phyloP scores from a whole-genome alignment of 2,888 invertebrate genomes.

The Cryptocephalus moraei region DNA sequence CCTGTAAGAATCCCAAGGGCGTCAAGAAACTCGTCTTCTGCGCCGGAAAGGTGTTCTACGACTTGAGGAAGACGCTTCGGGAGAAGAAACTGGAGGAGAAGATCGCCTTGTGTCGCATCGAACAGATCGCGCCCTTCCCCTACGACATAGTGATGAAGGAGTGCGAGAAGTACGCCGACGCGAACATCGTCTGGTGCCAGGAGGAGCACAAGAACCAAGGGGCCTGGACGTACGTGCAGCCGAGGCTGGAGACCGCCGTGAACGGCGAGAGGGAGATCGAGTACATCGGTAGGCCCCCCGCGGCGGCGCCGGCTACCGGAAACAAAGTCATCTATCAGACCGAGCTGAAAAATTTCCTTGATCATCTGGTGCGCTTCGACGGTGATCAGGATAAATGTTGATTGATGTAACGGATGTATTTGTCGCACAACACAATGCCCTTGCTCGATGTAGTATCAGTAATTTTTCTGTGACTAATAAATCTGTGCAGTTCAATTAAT shows the following conservation, averaged over 20 bases:
- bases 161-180: conserved; percentile 73
- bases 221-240: conserved; percentile 82
- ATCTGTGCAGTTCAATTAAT: too few relatives aligned
- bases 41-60: conserved; percentile 88
- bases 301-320: neutral
- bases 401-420: too few relatives aligned
- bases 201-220: conserved; percentile 96
- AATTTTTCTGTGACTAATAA: too few relatives aligned
- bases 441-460: too few relatives aligned
- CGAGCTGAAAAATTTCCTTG: conserved; percentile 2
- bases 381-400: too few relatives aligned
- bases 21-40: conserved; percentile 82
- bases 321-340: neutral
- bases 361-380: conserved; percentile 1
- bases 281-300: conserved; percentile 38
- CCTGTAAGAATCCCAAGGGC: conserved; percentile 46
- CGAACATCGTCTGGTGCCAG: conserved; percentile 77
- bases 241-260: conserved; percentile 73
- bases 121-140: conserved; percentile 90
- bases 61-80: conserved; percentile 65
- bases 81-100: conserved; percentile 58
- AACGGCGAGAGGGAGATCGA: conserved; percentile 60
- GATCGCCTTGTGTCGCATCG: conserved; percentile 73
- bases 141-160: conserved; percentile 81
- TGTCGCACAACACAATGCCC: too few relatives aligned